Base-by-base conservation (phyloP, 2,888 invertebrate species). In the Caenorhabditis sp. region DNA sequence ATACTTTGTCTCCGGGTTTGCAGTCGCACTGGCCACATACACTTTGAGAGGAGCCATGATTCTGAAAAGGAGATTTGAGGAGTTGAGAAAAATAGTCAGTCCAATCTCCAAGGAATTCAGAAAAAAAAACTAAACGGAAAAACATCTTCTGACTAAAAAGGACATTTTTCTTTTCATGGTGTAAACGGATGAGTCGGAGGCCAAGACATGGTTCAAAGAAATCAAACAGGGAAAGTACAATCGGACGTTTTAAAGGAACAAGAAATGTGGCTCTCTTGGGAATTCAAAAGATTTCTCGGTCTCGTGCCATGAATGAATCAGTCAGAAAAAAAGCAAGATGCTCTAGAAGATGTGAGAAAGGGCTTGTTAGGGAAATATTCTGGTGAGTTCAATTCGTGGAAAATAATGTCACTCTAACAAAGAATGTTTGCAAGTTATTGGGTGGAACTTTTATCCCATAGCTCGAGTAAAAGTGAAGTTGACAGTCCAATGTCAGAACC, bases 1-100 rank as follows among this genome's bases (percentile, higher is more conserved):
- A 93, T 97, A 98, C 93, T 97, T 97, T 87, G 98, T 96, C 98
- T 91, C 90, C 10, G 89, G 86, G 82, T 90, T 91, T 0, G 91
- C 89, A 12, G 89, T 89, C n/a, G 91, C 88, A 49, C 89, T 89
- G 7, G 89, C 87, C 31, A 89, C 87, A 74, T 89, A 91, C 4
- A 91, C 89, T 80, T 90, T 90, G 2, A 91, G 77, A 10, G 87
- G 87, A 41, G 88, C 85, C 86, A 88, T 85, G 24, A 54, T 47
- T 47, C 47, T 47, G 19, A 19, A 47, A 47, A 31, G n/a, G n/a
- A n/a, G 31, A 31, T 4, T 7, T 31, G 31, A 31, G 7, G 31
- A 31, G 7, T 31, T n/a, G n/a, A n/a, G n/a, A 31, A 31, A 31
- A 31, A 31, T 31, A 31, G 31, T 31, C 31, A 31, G 31, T 31